Evolutionary conservation across 2,888 invertebrate species (phyloP), one percentile per base, ranked within the genome.

Genomic region (Dexiosoma caninum): DNA sequence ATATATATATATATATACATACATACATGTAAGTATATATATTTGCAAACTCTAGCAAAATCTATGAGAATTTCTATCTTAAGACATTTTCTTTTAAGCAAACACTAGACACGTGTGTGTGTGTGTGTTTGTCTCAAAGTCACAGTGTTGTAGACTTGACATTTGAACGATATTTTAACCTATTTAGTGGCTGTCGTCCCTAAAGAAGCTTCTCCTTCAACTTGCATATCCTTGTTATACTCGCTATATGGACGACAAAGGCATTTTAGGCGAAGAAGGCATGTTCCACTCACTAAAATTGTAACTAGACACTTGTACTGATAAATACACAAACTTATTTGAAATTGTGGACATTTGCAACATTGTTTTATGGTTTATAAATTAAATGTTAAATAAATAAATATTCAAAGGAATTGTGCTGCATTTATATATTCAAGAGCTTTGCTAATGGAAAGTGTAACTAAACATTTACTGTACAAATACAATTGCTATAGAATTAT

Each of bases 161-260:
- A 81, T 69, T 77, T 81, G 69, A 81, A 81, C 77, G 77, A 81
- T 72, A 81, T 77, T 77, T 77, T 77, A 81, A 77, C 72, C 81
- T 77, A 77, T 77, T 81, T 81, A 74, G 72, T 64, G 72, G 81
- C 79, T 75, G 79, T 71, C 70, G 75, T 66, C 64, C 66, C 49
- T 42, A 71, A 57, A 78, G 42, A 64, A 64, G 16, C 60, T 66
- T 35, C 19, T 75, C 64, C 42, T 64, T 5, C 35, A 19, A 35
- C n/a, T 14, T 46, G 10, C 44, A 27, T n/a, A 21, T 12, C 5
- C n/a, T 40, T 51, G 59, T 60, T 57, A 14, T 66, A 16, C 16
- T 10, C 66, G 57, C 16, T 27, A 35, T 27, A 21, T 12, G 14
- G 37, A 42, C 40, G 49, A 23, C 40, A 57, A 32, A 59, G 21